Conservation (phyloP, 1,140 invertebrate genomes). For the Thrips palmi region DNA sequence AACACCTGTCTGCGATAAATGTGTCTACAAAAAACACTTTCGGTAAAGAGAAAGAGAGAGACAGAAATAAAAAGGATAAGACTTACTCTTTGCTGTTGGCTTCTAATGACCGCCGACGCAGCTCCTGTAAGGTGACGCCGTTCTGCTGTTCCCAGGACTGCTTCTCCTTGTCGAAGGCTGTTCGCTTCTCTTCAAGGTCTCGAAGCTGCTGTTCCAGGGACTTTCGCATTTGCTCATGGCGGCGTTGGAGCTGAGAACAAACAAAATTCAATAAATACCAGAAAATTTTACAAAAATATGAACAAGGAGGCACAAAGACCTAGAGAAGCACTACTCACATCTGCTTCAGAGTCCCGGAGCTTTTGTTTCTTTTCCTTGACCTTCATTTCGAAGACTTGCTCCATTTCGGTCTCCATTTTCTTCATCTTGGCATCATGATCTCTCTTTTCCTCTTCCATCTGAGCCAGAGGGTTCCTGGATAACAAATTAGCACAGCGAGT, state of each 20-base stretch:
- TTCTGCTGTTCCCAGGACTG: slow-evolving; percentile 77
- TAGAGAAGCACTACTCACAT: slow-evolving; percentile 32
- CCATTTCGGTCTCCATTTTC: slow-evolving; percentile 91
- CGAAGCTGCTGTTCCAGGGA: slow-evolving; percentile 70
- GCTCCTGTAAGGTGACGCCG: slow-evolving; percentile 68
- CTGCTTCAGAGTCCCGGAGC: slow-evolving; percentile 78
- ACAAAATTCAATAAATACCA: slow-evolving; percentile 11
- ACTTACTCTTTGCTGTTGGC: slow-evolving; percentile 74
- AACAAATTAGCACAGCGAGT: slow-evolving; percentile 21
- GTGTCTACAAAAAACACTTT: too few relatives aligned
- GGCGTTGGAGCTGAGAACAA: slow-evolving; percentile 35
- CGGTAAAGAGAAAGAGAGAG: slow-evolving; percentile 5
- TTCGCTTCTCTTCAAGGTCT: slow-evolving; percentile 77
- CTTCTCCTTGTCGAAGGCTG: slow-evolving; percentile 73
- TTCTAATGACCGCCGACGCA: slow-evolving; percentile 63
- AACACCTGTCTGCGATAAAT: too few relatives aligned
- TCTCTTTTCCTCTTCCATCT: slow-evolving; percentile 94
- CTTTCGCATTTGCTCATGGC: slow-evolving; percentile 48
- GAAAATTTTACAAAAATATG: background rate
- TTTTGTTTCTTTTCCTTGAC: slow-evolving; percentile 87
- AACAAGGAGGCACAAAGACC: background rate
- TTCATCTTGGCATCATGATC: slow-evolving; percentile 93
- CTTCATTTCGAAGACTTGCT: slow-evolving; percentile 75
- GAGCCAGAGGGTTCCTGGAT: slow-evolving; percentile 82
- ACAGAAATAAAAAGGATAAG: slow-evolving; percentile 12